Evolutionary conservation across 1,140 invertebrate genomes (phyloP), one percentile per base, ranked within the genome.

Genomic region (Dermatophagoides farinae): DNA sequence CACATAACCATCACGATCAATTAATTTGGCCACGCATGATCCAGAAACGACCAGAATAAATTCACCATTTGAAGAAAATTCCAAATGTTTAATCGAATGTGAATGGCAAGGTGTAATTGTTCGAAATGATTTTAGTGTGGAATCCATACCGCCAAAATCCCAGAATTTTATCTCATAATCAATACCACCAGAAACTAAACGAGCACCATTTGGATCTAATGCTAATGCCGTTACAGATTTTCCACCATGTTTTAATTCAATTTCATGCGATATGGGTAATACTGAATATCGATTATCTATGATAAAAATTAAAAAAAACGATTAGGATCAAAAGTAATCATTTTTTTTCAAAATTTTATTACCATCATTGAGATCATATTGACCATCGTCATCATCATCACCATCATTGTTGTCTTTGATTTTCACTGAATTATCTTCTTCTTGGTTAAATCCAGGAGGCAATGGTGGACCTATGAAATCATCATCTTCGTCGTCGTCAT

Each of bases 141-240:
- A 78, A 72, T 97, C 91, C 90, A 98, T 97, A 10, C 92, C 92
- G 60, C 88, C 85, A 77, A 97, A 98, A 74, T 98, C 93, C 88
- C 89, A 98, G 64, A 97, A 86, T 61, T 83, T 84, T 0, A 98
- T 83, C 65, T 96, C 88, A 73, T 96, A 98, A 69, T 97, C 91
- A 25, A 88, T 80, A 8, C 76, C 73, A 11, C 93, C 92, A n/a
- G 86, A 85, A 0, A 89, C 87, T 14, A 97, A 72, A 31, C 93
- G 75, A 18, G 88, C 85, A 18, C 93, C 95, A 31, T 89, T 85
- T 0, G 88, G 85, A 75, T 99, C 93, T 1, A 88, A 79, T 12
- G 84, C 81, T 5, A 97, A 70, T 0, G 89, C 89, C 1, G 87
- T 82, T 0, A 79, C 69, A 66, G 64, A 57, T 51, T 65, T 65